Base-by-base conservation (phyloP, 2,113 vertebrate genomes). In the Sialia sialis region DNA sequence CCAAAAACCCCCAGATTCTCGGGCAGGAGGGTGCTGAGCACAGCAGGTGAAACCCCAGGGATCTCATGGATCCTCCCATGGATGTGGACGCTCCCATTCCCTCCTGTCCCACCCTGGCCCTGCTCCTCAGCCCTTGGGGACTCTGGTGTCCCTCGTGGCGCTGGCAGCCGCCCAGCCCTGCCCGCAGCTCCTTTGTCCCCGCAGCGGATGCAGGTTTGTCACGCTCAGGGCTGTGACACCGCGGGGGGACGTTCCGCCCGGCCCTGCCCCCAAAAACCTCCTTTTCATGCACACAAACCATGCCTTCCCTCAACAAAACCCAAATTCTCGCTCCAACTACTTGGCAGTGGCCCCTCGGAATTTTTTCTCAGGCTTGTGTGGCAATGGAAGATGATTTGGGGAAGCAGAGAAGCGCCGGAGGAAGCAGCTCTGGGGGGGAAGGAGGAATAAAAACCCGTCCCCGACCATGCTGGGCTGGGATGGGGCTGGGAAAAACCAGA, bases 331-430 rank as follows among this genome's bases (percentile, higher is more conserved):
- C 43, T 8, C 2, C 20, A 77, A 90, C 17, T 25, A 32, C 86
- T 97, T 95, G 96, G 94, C 95, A 95, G 92, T 16, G 0, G n/a
- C 95, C 64, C 73, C 86, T 60, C 11, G 58, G 27, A 6, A 22
- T 90, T 94, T 91, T 90, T 94, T 95, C 95, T 94, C 84, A 77
- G 87, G 87, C 72, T 85, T 85, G 87, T 48, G 74, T 59, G 92
- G 88, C 92, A 63, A 27, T 25, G 52, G 87, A 22, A 63, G 39
- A 29, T 17, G 86, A 66, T 29, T 93, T 58, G 36, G 76, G 36
- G 84, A n/a, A 41, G 25, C 22, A 32, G 9, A 41, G 76, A 64
- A 73, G 89, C 77, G 44, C 58, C 23, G 5, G 86, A 83, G 92
- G 74, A 87, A 96, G 91, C 13, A 0, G 64, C 36, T 62, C 68